phyloP scores from a whole-genome alignment of 2,797 vertebrate genomes.

The Enteromius radiatus region DNA sequence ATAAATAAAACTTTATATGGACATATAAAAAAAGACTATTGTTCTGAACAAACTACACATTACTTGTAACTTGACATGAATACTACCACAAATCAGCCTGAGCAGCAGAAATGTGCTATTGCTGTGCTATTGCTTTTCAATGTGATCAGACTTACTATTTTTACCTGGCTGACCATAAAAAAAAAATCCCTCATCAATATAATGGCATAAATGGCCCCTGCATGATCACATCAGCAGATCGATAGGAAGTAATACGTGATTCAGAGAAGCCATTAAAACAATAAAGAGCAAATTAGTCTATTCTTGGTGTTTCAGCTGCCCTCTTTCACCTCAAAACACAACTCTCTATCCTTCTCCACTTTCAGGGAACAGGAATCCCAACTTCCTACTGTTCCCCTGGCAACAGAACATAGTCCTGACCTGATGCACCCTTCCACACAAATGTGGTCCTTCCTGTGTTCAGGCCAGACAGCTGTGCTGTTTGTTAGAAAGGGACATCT shows the following conservation, averaged over 20 bases:
- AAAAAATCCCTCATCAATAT: background rate
- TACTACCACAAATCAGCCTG: background rate
- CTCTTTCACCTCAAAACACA: constrained; percentile 33
- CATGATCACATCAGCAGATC: background rate
- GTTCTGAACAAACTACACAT: background rate
- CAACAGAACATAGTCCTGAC: constrained; percentile 48
- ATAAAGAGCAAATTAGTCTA: background rate
- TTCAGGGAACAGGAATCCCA: constrained; percentile 44
- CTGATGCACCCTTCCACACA: constrained; percentile 50
- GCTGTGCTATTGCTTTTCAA: background rate
- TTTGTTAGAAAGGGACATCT: constrained; percentile 52
- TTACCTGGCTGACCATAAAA: background rate
- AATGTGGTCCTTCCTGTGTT: constrained; percentile 48
- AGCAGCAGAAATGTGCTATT: background rate
- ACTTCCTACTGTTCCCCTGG: constrained; percentile 56
- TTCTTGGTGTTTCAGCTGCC: constrained; percentile 1
- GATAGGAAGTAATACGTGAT: constrained; percentile 6
- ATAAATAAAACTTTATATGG: background rate
- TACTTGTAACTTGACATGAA: background rate
- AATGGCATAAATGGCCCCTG: background rate
- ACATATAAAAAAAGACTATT: background rate
- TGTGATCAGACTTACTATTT: constrained; percentile 2
- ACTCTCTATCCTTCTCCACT: background rate
- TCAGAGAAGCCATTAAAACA: constrained; percentile 27
- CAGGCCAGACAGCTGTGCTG: constrained; percentile 40